These are phyloP conservation scores for Kryphioiulus occultus DNA, from an alignment of 2,888 invertebrate genomes.

Conservation along the genomic window DNA sequence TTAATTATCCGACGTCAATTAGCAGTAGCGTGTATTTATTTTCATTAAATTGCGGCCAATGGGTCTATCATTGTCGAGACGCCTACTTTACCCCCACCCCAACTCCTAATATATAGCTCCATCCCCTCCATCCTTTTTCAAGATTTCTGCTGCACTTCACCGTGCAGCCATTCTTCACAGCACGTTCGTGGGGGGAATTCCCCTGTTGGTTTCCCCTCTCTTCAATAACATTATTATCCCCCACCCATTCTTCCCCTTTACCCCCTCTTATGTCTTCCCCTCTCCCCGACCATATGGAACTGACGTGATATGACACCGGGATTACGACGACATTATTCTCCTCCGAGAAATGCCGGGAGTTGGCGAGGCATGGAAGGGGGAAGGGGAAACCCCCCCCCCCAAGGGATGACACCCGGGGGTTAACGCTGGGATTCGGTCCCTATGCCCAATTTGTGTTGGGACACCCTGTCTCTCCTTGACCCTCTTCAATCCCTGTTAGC, in stretches of 20 bases:
- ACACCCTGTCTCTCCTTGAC: not conserved
- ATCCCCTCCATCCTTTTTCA: slow-evolving; percentile 16
- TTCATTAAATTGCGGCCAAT: slow-evolving; percentile 17
- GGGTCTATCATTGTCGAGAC: slow-evolving; percentile 2
- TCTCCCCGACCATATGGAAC: slow-evolving; percentile 33
- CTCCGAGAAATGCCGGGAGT: slow-evolving; percentile 39
- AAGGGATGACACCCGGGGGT: not conserved
- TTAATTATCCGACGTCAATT: slow-evolving; percentile 18
- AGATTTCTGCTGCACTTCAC: slow-evolving; percentile 15
- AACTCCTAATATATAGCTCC: not conserved
- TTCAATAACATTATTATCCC: not conserved
- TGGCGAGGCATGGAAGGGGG: not conserved
- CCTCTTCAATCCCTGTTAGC: not conserved
- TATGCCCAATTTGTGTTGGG: not conserved
- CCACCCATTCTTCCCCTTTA: slow-evolving; percentile 13
- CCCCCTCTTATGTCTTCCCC: slow-evolving; percentile 27
- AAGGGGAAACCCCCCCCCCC: not conserved
- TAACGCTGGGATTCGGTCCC: not conserved
- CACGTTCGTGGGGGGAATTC: slow-evolving; percentile 29
- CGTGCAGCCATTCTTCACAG: slow-evolving; percentile 15
- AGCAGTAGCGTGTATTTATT: slow-evolving; percentile 7
- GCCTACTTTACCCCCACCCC: not conserved
- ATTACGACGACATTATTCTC: slow-evolving; percentile 42
- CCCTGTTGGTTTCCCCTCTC: slow-evolving; percentile 19
- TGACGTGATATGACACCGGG: slow-evolving; percentile 43